Percentiles rank a stretch among this genome's conserved stretches.
phyloP scores from a whole-genome alignment of 2,888 invertebrate genomes.

The Falcaria lacertinaria region DNA sequence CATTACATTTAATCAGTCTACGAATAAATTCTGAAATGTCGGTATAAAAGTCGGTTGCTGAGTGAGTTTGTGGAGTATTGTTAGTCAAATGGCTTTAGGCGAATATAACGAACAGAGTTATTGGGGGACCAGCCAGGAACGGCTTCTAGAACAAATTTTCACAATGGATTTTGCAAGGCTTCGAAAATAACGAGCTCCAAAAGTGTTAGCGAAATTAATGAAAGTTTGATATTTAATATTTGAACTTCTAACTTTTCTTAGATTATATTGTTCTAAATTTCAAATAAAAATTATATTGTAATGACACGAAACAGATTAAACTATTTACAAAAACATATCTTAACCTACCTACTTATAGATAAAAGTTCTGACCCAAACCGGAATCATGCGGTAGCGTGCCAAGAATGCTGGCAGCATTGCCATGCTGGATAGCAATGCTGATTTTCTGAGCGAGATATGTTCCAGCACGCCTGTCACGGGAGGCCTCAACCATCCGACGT shows the following conservation, averaged over 20 bases:
- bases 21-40: slow-evolving; percentile 4
- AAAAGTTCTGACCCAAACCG: too few species aligned
- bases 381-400: too few species aligned
- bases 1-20: slow-evolving; percentile 13
- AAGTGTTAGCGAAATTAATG: slow-evolving; percentile 17
- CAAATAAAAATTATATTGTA: too few species aligned
- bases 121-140: neutral
- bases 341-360: too few species aligned
- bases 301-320: too few species aligned
- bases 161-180: slow-evolving; percentile 14
- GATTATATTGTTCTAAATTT: slow-evolving; percentile 13
- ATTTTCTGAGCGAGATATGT: too few species aligned
- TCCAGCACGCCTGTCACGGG: too few species aligned
- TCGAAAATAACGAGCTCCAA: slow-evolving; percentile 25
- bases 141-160: slow-evolving; percentile 8
- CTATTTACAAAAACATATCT: too few species aligned
- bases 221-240: slow-evolving; percentile 23
- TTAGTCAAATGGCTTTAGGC: slow-evolving; percentile 17
- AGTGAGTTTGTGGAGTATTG: slow-evolving; percentile 15
- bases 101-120: slow-evolving; percentile 19
- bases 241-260: neutral
- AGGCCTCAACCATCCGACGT: too few species aligned
- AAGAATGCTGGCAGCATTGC: too few species aligned
- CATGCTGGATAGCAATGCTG: too few species aligned
- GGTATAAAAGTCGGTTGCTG: slow-evolving; percentile 11